Evolutionary conservation across 2,797 vertebrate genomes (phyloP).

Genomic region (Balearica regulorum): DNA sequence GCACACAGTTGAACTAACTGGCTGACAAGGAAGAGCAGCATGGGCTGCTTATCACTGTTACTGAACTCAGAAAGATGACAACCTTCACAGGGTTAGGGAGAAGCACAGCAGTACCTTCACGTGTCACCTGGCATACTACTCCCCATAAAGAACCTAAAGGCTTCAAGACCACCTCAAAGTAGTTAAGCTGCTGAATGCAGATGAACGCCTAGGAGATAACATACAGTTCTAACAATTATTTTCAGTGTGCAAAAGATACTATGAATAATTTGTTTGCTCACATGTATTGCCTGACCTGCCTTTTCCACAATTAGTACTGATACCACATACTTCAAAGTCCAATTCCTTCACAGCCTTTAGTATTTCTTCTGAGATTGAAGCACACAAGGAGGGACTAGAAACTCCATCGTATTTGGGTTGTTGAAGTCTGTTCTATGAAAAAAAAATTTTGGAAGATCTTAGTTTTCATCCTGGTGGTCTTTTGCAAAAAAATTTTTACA

Average conservation of each 20-base stretch:
- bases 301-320: slow-evolving; percentile 75
- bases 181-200: neutral
- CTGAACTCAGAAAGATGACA: neutral
- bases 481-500: neutral
- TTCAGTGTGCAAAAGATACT: neutral
- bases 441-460: slow-evolving; percentile 26
- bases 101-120: neutral
- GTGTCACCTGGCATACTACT: neutral
- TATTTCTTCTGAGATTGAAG: slow-evolving; percentile 70
- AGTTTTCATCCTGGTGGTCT: neutral
- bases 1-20: accelerated
- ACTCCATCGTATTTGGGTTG: slow-evolving; percentile 41
- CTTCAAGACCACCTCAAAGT: neutral
- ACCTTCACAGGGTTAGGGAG: neutral
- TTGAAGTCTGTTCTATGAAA: slow-evolving; percentile 69
- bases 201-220: neutral
- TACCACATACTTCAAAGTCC: slow-evolving; percentile 68
- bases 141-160: neutral
- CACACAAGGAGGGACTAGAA: slow-evolving; percentile 55
- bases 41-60: neutral
- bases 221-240: neutral
- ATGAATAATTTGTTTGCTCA: slow-evolving; percentile 50
- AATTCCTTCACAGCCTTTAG: slow-evolving; percentile 68
- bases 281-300: slow-evolving; percentile 71
- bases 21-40: neutral